Base-by-base conservation (phyloP, 2,113 vertebrate genomes). In the Bos javanicus region DNA sequence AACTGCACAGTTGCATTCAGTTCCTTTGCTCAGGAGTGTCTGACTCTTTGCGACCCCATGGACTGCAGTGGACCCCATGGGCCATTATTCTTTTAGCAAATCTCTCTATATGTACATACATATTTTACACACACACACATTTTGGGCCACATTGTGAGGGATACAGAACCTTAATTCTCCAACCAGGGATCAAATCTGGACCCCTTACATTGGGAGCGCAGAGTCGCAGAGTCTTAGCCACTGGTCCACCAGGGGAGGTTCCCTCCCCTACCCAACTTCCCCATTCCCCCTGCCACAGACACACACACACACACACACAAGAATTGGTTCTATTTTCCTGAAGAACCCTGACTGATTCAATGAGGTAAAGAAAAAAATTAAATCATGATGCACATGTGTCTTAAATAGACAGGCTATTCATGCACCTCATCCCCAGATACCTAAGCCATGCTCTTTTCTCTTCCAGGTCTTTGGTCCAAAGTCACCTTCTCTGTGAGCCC, bases 221-320 rank as follows among this genome's bases (percentile, higher is more conserved):
- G 21, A 43, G 71, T 43, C 0, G 0, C 64, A 23, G 33, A 19
- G 64, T 71, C 64, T 71, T 23, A 74, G 36, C 36, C 21, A 74
- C 21, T 74, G 21, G 71, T 25, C 21, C 36, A 74, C 67, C 21
- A 39, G 11, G 71, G 21, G 25, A 74, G 36, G 7, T 13, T 19
- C 36, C 11, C 36, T 2, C 17, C n/a, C 5, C 36, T 0, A 2
- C 36, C 36, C 36, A 74, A 25, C 11, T 10, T 71, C 64, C 64
- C 19, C 64, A 71, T 36, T 71, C 64, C 64, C 19, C 71, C 71
- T 14, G 21, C 71, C 36, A 74, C 71, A 74, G n/a, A 33, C 6
- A 9, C 16, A 81, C 12, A 60, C 62, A 64, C 5, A 16, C 17
- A 91, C 4, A 48, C 30, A 74, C 7, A 7, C 14, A 26, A 4